phyloP scores from a whole-genome alignment of 2,888 invertebrate species.

The Cheilosia soror region DNA sequence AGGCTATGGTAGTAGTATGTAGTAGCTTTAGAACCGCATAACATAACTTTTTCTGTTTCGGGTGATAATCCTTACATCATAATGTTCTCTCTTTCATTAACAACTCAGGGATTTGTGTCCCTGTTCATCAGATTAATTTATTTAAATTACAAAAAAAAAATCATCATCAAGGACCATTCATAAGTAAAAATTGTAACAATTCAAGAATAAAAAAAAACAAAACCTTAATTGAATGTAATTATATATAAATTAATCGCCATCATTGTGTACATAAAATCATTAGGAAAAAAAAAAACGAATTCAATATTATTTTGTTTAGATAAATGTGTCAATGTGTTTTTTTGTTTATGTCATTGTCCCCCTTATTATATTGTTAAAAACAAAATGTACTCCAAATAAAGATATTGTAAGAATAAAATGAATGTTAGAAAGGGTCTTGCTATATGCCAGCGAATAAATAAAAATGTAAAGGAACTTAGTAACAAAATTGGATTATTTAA shows the following conservation, averaged over 20 bases:
- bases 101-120: conserved; percentile 34
- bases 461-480: not conserved
- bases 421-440: not conserved
- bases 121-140: conserved; percentile 72
- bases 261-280: conserved; percentile 71
- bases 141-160: conserved; percentile 65
- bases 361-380: conserved; percentile 37
- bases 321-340: conserved; percentile 67
- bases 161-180: conserved; percentile 47
- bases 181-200: conserved; percentile 26
- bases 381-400: conserved; percentile 24
- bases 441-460: conserved; percentile 50
- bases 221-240: conserved; percentile 60
- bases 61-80: conserved; percentile 36
- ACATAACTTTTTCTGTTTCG: conserved; percentile 30
- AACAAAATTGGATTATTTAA: not conserved
- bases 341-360: conserved; percentile 68
- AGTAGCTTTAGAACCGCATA: conserved; percentile 39
- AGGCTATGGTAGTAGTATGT: conserved; percentile 26
- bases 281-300: conserved; percentile 33
- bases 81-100: conserved; percentile 54
- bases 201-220: conserved; percentile 8
- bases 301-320: conserved; percentile 23
- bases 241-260: conserved; percentile 72
- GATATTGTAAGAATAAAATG: conserved; percentile 35